Base-by-base conservation (phyloP, 1,140 invertebrate genomes). In the Sesamia nonagrioides region DNA sequence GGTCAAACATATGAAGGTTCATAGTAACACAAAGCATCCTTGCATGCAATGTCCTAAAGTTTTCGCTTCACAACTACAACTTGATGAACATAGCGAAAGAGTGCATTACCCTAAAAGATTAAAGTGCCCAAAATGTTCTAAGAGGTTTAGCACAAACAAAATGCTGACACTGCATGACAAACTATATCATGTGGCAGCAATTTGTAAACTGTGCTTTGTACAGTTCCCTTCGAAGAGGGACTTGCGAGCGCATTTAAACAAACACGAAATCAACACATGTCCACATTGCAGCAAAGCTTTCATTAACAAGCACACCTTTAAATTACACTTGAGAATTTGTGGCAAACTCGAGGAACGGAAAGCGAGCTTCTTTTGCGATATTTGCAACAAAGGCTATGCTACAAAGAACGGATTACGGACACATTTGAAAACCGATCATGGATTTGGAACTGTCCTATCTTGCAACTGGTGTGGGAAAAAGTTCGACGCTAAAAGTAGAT, bases 401-500 rank as follows among this genome's bases (percentile, higher is more conserved):
- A 73, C 80, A 6, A 93, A 93, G 68, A 89, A 86, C 74, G 83
- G 87, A 37, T 63, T 93, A 21, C 78, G 84, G 5, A 80, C 87
- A n/a, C 92, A 93, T 84, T 77, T 93, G 54, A 89, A 87, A 76
- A 87, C 74, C 1, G 84, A 87, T 27, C 92, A 94, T 83, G 87
- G 88, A 3, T 92, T 92, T 82, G 91, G 91, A 3, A 80, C 88
- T 42, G 86, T 86, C 0, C 21, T 89, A 2, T 68, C 79, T 13
- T 94, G 92, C 72, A 85, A 84, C 7, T 92, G 89, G 90, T 94
- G 92, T 80, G 79, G 81, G 6, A 94, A 94, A 54, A 92, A 91
- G 68, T 94, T 88, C 89, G 89, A 90, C 82, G 88, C 88, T 0
- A 45, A 86, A 0, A 92, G 91, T 73, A 87, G 81, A 82, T 60